Evolutionary conservation across 2,888 invertebrate species (phyloP), one percentile per base, ranked within the genome.

Genomic region (Netelia inedita): DNA sequence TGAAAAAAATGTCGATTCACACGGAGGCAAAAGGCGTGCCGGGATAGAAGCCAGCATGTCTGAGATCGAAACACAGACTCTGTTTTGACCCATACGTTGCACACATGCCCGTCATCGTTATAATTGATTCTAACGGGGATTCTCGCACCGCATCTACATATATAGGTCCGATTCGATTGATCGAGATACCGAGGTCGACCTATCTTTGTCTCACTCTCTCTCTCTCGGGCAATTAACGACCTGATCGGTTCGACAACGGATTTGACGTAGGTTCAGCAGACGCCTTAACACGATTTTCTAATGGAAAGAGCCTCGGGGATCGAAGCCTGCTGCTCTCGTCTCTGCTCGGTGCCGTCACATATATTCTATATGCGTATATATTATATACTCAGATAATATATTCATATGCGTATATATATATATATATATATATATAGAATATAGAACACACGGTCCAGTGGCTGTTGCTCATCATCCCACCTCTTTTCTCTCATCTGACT

Each of bases 81-180:
- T 88, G 87, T 89, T 88, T 79, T 88, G 88, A 88, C 87, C 85
- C 75, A 82, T 85, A 87, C 81, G 84, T 84, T 83, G 83, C 86
- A 88, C 57, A 73, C 66, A 73, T 43, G 89, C 91, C 88, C 89
- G 89, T 91, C 91, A 90, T 90, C 90, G 87, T 90, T 89, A 90
- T 92, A 92, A 92, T 92, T 91, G 91, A 92, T 92, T 92, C 90
- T 88, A 91, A 88, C 90, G 90, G 88, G 83, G 53, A 80, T 78
- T 86, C 87, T 86, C 87, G 74, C 88, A 83, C 35, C 35, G 35
- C n/a, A n/a, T n/a, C n/a, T 35, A 6, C 35, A 35, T 35, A 35
- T 84, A 1, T 53, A 53, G 72, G 74, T 73, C 72, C 66, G 79
- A 65, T 53, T 85, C 89, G 87, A 91, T 90, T 88, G 90, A 91